These are phyloP conservation scores for Dryobates pubescens DNA, from an alignment of 2,797 vertebrate species.

Conservation along the genomic window DNA sequence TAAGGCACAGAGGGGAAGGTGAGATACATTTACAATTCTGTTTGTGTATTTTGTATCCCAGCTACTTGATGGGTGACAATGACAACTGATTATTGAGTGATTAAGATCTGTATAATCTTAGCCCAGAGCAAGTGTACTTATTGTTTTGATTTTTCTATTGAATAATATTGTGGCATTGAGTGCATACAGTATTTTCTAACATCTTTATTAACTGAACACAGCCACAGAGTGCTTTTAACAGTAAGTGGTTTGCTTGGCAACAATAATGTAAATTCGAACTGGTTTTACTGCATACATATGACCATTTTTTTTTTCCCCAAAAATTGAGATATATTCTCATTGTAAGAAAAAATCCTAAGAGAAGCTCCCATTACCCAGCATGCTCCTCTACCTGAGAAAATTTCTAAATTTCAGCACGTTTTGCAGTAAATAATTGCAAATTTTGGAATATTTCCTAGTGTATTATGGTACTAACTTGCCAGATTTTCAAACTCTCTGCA, in stretches of 20 bases:
- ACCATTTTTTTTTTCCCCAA: background rate
- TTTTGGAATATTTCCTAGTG: background rate
- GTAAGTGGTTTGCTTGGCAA: slow-evolving; percentile 46
- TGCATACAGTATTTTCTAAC: slow-evolving; percentile 14
- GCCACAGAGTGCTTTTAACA: slow-evolving; percentile 12
- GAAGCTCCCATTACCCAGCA: background rate
- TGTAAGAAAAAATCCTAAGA: background rate
- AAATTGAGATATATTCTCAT: background rate
- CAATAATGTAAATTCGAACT: slow-evolving; percentile 18
- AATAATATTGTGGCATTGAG: background rate
- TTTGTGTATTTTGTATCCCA: slow-evolving; percentile 6
- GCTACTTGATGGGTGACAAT: slow-evolving; percentile 6
- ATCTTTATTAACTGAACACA: slow-evolving; percentile 39
- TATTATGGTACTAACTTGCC: background rate
- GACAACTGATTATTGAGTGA: slow-evolving; percentile 44
- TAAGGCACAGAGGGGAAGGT: background rate
- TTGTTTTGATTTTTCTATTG: background rate
- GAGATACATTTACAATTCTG: slow-evolving; percentile 26
- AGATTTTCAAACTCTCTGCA: background rate
- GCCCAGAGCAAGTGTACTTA: background rate
- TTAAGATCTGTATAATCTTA: slow-evolving; percentile 9
- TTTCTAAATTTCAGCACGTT: background rate
- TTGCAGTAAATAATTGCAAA: background rate
- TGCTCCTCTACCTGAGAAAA: background rate
- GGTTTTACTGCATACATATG: background rate